Evolutionary conservation across 2,888 invertebrate species (phyloP), one percentile per base, ranked within the genome.

Genomic region (Thelaira solivaga): DNA sequence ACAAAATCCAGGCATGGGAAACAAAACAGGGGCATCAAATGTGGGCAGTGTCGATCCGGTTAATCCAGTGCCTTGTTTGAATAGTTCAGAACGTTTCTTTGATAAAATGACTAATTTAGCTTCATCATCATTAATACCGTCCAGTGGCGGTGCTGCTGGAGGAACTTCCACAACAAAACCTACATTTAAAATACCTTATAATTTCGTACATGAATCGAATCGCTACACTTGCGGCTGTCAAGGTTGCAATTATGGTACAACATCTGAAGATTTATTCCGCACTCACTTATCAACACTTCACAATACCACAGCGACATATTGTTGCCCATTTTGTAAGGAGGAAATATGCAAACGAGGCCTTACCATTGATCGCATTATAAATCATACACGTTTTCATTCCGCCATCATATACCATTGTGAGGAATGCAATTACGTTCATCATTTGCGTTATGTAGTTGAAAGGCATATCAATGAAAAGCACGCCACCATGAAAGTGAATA

Each of bases 41-140:
- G 93, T 92, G 6, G 92, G 94, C 0, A 91, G 91, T 64, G 92
- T 91, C 0, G 93, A 93, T 11, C 94, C 95, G 0, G 93, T 95
- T 0, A 96, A 96, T 90, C 95, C 95, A 0, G 95, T 96, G 5
- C 95, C 94, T 0, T 95, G 93, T 85, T 89, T 95, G 36, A 93
- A 94, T 81, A 92, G 93, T 41, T 93, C 93, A 80, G 95, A 95
- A 84, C 92, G 92, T 81, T 94, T 95, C 91, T 96, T 95, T 84
- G 95, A 96, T 86, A 94, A 93, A 86, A 96, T 96, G 96, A 91
- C 93, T 0, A 96, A 96, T 86, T 90, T 95, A 16, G 95, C 96
- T 0, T 93, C 93, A n/a, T 94, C 93, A 81, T 94, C 92, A 10
- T 80, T 82, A 71, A 80, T 81, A 26, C 81, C 67, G 3, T 59